Base-by-base conservation (phyloP, 2,797 vertebrate genomes). In the Diglossa cyanea region DNA sequence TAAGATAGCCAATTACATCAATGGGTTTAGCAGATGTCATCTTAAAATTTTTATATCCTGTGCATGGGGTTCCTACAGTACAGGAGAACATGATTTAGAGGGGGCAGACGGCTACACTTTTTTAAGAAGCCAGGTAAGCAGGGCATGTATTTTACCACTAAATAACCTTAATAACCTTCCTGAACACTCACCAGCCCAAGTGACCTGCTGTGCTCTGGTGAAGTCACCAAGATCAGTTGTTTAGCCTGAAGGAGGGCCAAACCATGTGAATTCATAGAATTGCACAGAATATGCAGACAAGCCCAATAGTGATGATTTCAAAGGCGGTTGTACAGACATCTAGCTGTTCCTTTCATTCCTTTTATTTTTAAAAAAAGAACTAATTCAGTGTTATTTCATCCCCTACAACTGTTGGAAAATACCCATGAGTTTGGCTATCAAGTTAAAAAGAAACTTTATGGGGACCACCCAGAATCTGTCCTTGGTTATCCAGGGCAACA, bases 391-490 rank as follows among this genome's bases (percentile, higher is more conserved):
- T 61, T 54, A 77, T 92, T 95, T 89, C 89, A 92, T 93, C 51
- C 33, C 42, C 45, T 66, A 21, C 51, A 89, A 93, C 62, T 86
- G 65, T 71, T 77, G 73, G 86, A 93, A 83, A 93, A 91, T 45
- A 87, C 18, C 26, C 74, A 31, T 23, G 51, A 83, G 66, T 54
- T 53, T 48, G 33, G 78, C 82, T 92, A 86, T 88, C 75, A 86
- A 83, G 84, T 92, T 95, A 93, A 96, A 94, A 94, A 72, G 91
- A 83, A 89, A 83, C 7, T 86, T 79, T 30, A 65, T 19, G 20
- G 19, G 8, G 92, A 95, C 94, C 84, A 94, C 95, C 92, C 94
- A 92, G 86, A 80, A 92, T 68, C 48, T 74, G 30, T 93, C 65
- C 57, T 65, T 90, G 30, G 67, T 91, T 84, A 91, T 93, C 47